Base-by-base conservation (phyloP, 2,113 vertebrate genomes). In the Larimichthys polyactis region DNA sequence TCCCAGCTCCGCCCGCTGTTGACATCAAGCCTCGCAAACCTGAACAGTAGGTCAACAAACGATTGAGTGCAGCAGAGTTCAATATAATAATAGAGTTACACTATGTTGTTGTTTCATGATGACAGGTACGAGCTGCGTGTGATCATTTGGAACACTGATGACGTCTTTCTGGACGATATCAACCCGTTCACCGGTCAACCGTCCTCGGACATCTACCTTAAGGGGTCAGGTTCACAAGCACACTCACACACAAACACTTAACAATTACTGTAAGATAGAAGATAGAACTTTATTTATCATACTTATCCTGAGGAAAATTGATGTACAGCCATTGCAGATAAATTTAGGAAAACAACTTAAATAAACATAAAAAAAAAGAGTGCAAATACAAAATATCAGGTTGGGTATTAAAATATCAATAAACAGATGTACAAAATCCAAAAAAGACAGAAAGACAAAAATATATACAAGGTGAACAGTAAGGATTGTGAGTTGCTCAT, bases 131-230 rank as follows among this genome's bases (percentile, higher is more conserved):
- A 99, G 85, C 94, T 99, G 69, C 95, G 96, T 52, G 96, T 99
- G 54, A 97, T 97, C 89, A 96, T 99, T 75, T 99, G 98, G 98
- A 99, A 99, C 86, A 97, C 96, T 0, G 97, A 99, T 0, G 93
- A 97, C 0, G 97, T 99, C 36, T 95, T 97, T 64, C 95, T 99
- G 90, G 97, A 97, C 49, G 98, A 99, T 0, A 95, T 98, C 73
- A 99, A 98, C 82, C 97, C 96, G 0, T 92, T 99, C 89, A 99
- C 97, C 0, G 97, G 98, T 71, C 94, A 96, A 58, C 94, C 93
- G 3, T 98, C 97, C 1, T 98, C 97, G 0, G 98, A 99, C 91
- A 99, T 99, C 91, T 99, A 99, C 0, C 95, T 99, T 51, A 99
- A 97, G 95, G 97, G 97, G 98, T 98, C 59, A 67, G 88, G 46